Percentiles rank a stretch among this genome's conserved stretches.
phyloP scores from a whole-genome alignment of 2,113 vertebrate species.

The Saccopteryx leptura region DNA sequence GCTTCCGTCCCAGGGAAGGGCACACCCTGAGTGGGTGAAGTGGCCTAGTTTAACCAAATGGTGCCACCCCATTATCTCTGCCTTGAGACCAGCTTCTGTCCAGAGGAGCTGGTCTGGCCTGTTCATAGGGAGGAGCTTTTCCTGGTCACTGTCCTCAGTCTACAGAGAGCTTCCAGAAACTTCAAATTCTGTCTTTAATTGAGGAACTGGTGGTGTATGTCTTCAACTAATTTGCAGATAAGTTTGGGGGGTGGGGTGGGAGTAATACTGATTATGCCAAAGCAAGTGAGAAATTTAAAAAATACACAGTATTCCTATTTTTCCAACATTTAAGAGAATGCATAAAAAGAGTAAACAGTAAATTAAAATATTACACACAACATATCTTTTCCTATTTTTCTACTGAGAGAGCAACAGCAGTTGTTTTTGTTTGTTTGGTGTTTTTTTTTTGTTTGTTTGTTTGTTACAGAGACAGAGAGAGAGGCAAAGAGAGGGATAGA shows the following conservation, averaged over 20 bases:
- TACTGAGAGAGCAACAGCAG: background rate
- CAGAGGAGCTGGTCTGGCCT: slow-evolving; percentile 37
- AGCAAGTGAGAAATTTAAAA: background rate
- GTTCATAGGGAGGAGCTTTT: background rate
- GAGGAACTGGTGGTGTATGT: background rate
- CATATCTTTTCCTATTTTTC: background rate
- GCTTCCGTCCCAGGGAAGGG: background rate
- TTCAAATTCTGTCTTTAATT: background rate
- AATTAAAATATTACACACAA: background rate
- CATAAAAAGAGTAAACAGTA: background rate
- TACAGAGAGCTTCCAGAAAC: background rate
- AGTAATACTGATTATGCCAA: background rate
- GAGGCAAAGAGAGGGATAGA: too few relatives aligned
- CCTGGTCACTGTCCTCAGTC: background rate
- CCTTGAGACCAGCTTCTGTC: background rate
- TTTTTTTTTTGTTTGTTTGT: too few relatives aligned
- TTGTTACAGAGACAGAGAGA: too few relatives aligned
- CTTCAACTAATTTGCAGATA: background rate
- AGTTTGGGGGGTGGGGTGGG: background rate
- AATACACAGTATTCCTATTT: background rate
- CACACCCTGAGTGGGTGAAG: background rate
- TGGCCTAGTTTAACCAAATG: background rate
- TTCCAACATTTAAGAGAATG: background rate
- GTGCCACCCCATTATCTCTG: background rate
- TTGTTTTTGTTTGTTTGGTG: background rate